These are phyloP conservation scores for Heliconius sara DNA, from an alignment of 2,888 invertebrate species.

Conservation along the genomic window DNA sequence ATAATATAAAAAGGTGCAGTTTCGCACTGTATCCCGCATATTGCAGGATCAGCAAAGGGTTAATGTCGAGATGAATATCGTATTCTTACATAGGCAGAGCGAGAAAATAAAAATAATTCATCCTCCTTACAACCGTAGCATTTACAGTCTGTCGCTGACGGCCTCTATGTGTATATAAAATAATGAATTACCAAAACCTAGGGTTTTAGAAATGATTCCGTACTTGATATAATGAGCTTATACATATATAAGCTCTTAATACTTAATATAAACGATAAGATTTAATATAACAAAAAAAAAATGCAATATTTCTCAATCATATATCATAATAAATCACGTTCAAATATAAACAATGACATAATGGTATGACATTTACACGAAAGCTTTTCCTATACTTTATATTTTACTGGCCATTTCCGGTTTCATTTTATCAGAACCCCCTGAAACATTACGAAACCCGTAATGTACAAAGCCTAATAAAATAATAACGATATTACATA, in stretches of 20 bases:
- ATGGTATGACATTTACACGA: background rate
- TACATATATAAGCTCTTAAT: too few species aligned
- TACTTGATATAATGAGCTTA: too few species aligned
- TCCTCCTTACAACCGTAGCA: background rate
- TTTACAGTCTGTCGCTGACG: too few species aligned
- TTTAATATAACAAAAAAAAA: too few species aligned
- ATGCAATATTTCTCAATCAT: too few species aligned
- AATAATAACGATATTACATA: conserved; percentile 6
- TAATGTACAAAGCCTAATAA: background rate
- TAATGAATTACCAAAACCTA: too few species aligned
- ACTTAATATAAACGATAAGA: too few species aligned
- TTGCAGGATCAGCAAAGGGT: accelerated
- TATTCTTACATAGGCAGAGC: background rate
- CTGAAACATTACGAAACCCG: background rate
- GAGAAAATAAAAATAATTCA: background rate
- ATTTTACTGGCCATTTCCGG: background rate
- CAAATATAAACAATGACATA: background rate
- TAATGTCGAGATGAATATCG: background rate
- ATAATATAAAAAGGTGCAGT: background rate
- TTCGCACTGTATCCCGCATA: background rate
- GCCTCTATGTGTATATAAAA: too few species aligned
- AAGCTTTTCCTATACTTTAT: background rate
- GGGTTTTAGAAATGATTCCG: too few species aligned
- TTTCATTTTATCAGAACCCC: background rate
- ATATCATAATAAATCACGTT: background rate